Percentiles rank a stretch among this genome's conserved stretches.
Conservation (phyloP, 2,113 vertebrate genomes). For the Tricholaema leucomelas region DNA sequence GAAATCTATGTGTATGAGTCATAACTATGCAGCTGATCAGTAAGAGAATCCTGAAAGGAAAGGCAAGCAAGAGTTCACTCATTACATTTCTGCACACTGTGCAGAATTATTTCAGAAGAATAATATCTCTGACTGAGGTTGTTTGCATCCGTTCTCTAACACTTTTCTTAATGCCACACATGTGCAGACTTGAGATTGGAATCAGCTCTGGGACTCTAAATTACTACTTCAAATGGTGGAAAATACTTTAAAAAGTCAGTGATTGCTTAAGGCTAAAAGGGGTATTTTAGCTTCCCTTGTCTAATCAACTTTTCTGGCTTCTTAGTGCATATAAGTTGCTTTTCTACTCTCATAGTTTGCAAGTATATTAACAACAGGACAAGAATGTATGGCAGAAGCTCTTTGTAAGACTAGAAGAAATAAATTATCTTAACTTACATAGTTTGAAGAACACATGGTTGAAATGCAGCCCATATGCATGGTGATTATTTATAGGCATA, state of each 20-base stretch:
- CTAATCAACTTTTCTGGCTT: slow-evolving; percentile 58
- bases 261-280: slow-evolving; percentile 45
- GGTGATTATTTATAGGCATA: slow-evolving; percentile 76
- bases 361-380: slow-evolving; percentile 67
- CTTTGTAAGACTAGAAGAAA: slow-evolving; percentile 53
- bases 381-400: slow-evolving; percentile 51
- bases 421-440: slow-evolving; percentile 55
- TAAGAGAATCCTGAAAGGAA: background rate
- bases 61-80: slow-evolving; percentile 45
- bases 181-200: slow-evolving; percentile 16
- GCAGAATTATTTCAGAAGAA: slow-evolving; percentile 24
- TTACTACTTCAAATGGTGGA: slow-evolving; percentile 52
- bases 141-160: slow-evolving; percentile 1
- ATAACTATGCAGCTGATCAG: slow-evolving; percentile 10
- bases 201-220: slow-evolving; percentile 53
- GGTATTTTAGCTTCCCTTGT: slow-evolving; percentile 21
- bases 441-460: slow-evolving; percentile 55
- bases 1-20: slow-evolving; percentile 2
- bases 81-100: background rate
- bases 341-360: slow-evolving; percentile 20
- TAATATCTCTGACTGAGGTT: background rate
- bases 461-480: slow-evolving; percentile 59
- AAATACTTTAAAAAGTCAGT: slow-evolving; percentile 36
- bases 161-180: slow-evolving; percentile 34
- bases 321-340: background rate